Evolutionary conservation across 1,140 invertebrate genomes (phyloP).

Genomic region (Adelges cooleyi): DNA sequence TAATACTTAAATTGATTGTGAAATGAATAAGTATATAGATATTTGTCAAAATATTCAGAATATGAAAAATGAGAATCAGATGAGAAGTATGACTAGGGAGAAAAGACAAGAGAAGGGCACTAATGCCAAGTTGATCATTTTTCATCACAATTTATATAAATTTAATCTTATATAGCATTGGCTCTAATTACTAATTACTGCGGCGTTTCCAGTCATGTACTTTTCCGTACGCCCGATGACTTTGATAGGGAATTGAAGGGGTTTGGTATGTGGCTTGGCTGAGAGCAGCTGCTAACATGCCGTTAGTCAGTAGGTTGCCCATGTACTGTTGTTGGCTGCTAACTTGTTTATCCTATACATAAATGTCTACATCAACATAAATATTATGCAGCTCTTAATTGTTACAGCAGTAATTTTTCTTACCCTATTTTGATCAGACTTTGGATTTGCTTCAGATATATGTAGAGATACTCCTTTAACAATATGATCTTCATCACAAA

Average conservation of each 20-base stretch:
- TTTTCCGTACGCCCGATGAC: slow-evolving; percentile 19
- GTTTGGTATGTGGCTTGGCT: slow-evolving; percentile 19
- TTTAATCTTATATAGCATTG: slow-evolving; percentile 1
- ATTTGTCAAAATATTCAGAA: not conserved
- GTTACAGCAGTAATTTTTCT: slow-evolving; percentile 24
- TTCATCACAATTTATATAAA: slow-evolving; percentile 17
- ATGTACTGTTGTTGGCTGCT: slow-evolving; percentile 17
- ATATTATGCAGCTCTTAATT: too few relatives aligned
- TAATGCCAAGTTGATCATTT: not conserved
- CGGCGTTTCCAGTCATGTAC: slow-evolving; percentile 26
- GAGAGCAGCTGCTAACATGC: slow-evolving; percentile 20
- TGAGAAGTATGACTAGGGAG: slow-evolving; percentile 7
- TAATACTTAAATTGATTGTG: slow-evolving; percentile 14
- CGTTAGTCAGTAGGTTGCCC: slow-evolving; percentile 13
- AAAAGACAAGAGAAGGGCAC: not conserved
- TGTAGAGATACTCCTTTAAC: slow-evolving; percentile 90
- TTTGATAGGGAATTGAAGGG: slow-evolving; percentile 11
- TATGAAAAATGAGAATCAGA: slow-evolving; percentile 3
- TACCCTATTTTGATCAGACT: slow-evolving; percentile 47
- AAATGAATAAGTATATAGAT: slow-evolving; percentile 9
- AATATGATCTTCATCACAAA: slow-evolving; percentile 95
- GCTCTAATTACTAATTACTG: slow-evolving; percentile 7
- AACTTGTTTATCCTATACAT: slow-evolving; percentile 19
- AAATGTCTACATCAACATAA: not conserved
- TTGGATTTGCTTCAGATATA: slow-evolving; percentile 90